These are phyloP conservation scores for Parambassis ranga DNA, from an alignment of 2,797 vertebrate genomes.

Conservation along the genomic window DNA sequence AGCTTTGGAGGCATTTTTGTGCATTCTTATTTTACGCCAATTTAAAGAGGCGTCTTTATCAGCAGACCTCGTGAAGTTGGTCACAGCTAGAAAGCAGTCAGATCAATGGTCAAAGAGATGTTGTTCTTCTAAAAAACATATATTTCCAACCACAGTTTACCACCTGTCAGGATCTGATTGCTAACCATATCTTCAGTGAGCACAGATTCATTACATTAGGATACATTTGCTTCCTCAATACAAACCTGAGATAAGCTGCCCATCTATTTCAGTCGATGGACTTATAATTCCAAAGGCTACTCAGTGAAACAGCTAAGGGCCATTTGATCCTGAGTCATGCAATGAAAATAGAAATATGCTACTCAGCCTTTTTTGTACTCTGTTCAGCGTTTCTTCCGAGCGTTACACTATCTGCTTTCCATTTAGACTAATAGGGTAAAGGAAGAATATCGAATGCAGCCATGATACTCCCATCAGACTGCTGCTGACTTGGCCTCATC, in stretches of 20 bases:
- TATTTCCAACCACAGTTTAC: constrained; percentile 35
- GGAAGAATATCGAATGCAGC: constrained; percentile 14
- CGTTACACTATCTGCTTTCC: constrained; percentile 10
- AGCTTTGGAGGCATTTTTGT: constrained; percentile 18
- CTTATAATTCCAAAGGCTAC: constrained; percentile 14
- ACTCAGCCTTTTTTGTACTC: constrained; percentile 43
- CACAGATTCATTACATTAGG: constrained; percentile 15
- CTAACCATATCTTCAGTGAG: not conserved
- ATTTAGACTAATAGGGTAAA: constrained; percentile 33
- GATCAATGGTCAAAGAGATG: constrained; percentile 35
- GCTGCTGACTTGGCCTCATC: constrained; percentile 25
- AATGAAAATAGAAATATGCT: constrained; percentile 29
- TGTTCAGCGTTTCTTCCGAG: constrained; percentile 20
- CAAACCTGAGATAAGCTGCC: constrained; percentile 19
- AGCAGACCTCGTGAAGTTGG: constrained; percentile 15
- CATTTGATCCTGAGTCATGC: constrained; percentile 38
- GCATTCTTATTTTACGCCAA: constrained; percentile 7
- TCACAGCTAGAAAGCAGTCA: constrained; percentile 2
- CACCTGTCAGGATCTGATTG: constrained; percentile 42
- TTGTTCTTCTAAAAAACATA: constrained; percentile 16
- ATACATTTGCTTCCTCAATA: constrained; percentile 2
- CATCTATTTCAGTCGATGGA: constrained; percentile 9
- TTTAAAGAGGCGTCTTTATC: constrained; percentile 29
- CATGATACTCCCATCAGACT: constrained; percentile 40
- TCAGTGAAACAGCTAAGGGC: not conserved